These are phyloP conservation scores for Limnodromus scolopaceus DNA, from an alignment of 2,797 vertebrate genomes.

Conservation along the genomic window DNA sequence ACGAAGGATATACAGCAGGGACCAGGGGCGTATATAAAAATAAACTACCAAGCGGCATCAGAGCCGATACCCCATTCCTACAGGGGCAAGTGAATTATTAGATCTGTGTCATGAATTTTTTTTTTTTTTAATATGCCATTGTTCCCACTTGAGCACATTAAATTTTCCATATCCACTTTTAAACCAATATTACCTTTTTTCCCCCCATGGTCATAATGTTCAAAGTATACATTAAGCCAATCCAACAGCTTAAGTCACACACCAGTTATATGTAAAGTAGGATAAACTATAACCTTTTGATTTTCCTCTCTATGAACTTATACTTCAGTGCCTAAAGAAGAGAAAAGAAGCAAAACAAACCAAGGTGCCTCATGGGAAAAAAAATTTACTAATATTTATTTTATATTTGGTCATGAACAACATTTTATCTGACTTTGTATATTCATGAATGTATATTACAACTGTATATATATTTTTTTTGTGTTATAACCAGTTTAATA, in stretches of 20 bases:
- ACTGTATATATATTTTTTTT: background rate
- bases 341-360: slow-evolving; percentile 26
- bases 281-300: slow-evolving; percentile 73
- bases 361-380: slow-evolving; percentile 27
- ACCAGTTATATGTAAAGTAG: slow-evolving; percentile 75
- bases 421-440: slow-evolving; percentile 59
- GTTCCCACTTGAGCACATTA: slow-evolving; percentile 81
- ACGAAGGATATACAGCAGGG: slow-evolving; percentile 79
- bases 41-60: slow-evolving; percentile 81
- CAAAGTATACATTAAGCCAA: slow-evolving; percentile 76
- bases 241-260: slow-evolving; percentile 75
- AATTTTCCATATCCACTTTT: slow-evolving; percentile 82
- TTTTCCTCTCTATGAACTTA: slow-evolving; percentile 51
- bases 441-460: slow-evolving; percentile 70
- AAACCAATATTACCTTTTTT: slow-evolving; percentile 79
- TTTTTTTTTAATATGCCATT: slow-evolving; percentile 84
- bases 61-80: slow-evolving; percentile 79
- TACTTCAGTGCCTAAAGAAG: slow-evolving; percentile 21
- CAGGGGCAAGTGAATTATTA: slow-evolving; percentile 84
- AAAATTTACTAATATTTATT: slow-evolving; percentile 69
- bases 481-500: slow-evolving; percentile 35
- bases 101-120: slow-evolving; percentile 81
- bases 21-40: slow-evolving; percentile 82
- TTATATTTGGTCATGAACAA: slow-evolving; percentile 68
- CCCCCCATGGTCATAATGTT: slow-evolving; percentile 75